Percentiles rank a stretch among this genome's conserved stretches.
Evolutionary conservation across 2,797 vertebrate species (phyloP).

Genomic region (Fringilla coelebs): DNA sequence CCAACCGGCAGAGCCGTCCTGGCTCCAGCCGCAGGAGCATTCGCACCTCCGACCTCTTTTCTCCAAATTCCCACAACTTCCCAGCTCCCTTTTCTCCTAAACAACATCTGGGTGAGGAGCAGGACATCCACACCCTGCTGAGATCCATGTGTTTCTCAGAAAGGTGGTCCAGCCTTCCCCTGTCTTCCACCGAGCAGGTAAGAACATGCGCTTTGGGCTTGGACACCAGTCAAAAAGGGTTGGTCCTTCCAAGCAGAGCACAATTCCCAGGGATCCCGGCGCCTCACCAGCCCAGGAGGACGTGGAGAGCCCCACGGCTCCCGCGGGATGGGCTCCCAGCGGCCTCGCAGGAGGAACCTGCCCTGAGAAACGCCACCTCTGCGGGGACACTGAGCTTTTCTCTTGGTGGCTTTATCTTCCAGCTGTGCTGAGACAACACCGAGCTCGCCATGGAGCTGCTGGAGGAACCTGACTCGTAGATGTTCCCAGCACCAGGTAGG

Average conservation of each 20-base stretch:
- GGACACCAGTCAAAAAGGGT: slow-evolving; percentile 64
- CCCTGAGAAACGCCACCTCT: background rate
- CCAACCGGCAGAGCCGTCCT: background rate
- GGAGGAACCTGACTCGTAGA: slow-evolving; percentile 20
- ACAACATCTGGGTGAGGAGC: background rate
- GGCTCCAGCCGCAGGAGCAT: background rate
- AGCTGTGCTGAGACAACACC: background rate
- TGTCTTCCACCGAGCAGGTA: slow-evolving; percentile 47
- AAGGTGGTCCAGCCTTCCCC: slow-evolving; percentile 1
- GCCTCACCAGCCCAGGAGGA: slow-evolving; percentile 43
- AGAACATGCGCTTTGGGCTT: slow-evolving; percentile 54
- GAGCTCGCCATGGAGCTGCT: slow-evolving; percentile 13
- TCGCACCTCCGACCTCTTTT: background rate
- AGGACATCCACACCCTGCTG: background rate
- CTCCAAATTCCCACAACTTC: background rate
- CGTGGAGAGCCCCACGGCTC: slow-evolving; percentile 15
- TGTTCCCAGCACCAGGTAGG: slow-evolving; percentile 67
- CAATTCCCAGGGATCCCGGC: slow-evolving; percentile 60
- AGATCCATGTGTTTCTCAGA: background rate
- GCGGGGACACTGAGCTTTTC: background rate
- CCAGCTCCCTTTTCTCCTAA: background rate
- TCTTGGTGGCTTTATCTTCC: slow-evolving; percentile 26
- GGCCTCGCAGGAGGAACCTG: background rate
- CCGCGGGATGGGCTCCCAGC: background rate
- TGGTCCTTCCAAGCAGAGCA: slow-evolving; percentile 42